Percentiles rank a stretch among this genome's conserved stretches.
Conservation (phyloP, 2,113 vertebrate genomes). For the Actenoides hombroni region DNA sequence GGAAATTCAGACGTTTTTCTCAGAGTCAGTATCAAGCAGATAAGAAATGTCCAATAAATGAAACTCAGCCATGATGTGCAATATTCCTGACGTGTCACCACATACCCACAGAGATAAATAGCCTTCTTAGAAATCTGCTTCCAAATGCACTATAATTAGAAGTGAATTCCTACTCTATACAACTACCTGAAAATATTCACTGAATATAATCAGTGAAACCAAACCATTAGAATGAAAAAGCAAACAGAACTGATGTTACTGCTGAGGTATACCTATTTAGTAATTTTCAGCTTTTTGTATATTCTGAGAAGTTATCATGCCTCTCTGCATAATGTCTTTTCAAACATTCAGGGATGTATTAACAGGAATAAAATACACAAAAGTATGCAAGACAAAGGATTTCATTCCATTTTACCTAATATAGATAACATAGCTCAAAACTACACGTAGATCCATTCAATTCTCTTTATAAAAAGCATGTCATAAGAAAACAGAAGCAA, state of each 20-base stretch:
- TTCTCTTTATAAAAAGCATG: neutral
- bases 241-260: neutral
- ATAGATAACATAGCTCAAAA: neutral
- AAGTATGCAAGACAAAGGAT: neutral
- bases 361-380: neutral
- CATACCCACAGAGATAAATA: neutral
- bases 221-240: neutral
- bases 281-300: neutral
- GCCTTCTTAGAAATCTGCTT: neutral
- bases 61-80: neutral
- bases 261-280: neutral
- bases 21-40: neutral
- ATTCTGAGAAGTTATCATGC: neutral
- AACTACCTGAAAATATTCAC: neutral
- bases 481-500: neutral
- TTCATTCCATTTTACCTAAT: neutral
- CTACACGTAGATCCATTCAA: neutral
- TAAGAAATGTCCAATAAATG: neutral
- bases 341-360: neutral
- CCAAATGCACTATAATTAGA: neutral
- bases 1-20: neutral
- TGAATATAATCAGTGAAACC: neutral
- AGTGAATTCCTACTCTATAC: neutral
- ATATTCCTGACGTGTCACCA: neutral
- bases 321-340: neutral